Base-by-base conservation (phyloP, 2,797 vertebrate species). In the Pteronotus mesoamericanus region DNA sequence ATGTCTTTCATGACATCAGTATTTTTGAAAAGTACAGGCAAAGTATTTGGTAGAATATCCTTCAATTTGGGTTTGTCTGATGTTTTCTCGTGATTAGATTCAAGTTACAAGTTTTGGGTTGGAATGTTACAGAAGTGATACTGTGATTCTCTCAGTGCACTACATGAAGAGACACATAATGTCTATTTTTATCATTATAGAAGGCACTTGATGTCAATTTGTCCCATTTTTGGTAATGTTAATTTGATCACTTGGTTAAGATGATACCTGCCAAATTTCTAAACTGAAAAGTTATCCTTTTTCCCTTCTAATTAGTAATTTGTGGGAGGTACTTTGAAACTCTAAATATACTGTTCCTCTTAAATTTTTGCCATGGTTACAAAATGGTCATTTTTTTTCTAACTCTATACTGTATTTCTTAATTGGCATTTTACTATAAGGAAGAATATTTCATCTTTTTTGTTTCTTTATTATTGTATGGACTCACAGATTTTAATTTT, bases 301-400 rank as follows among this genome's bases (percentile, higher is more conserved):
- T 86, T 89, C 69, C 57, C 44, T 94, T 87, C 22, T 80, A 84
- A 74, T 86, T 93, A 92, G 57, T 59, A 26, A 29, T 29, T 59
- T 86, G 34, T 86, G 79, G 19, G 39, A 83, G 29, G 61, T 83
- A 51, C 37, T 89, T 86, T 94, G 78, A 87, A 83, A 87, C 37
- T 21, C 55, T 61, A 68, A 68, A 48, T 51, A n/a, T 72, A 55
- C 39, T 39, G 5, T 72, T 89, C 21, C 8, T 89, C 24, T 90
- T 92, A 39, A 44, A 92, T 21, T 93, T 89, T 94, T 91, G 9
- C 37, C 2, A 66, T 72, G 42, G 24, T 90, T 84, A 32, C 78
- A 93, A 93, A 86, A 57, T 86, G 77, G 2, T 86, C 57, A 37
- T 96, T 96, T 75, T 96, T 94, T 48, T 95, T 91, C 37, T 83